Percentiles rank a stretch among this genome's conserved stretches.
These are phyloP conservation scores for Nyctalus aviator DNA, from an alignment of 2,797 vertebrate species.

Conservation along the genomic window DNA sequence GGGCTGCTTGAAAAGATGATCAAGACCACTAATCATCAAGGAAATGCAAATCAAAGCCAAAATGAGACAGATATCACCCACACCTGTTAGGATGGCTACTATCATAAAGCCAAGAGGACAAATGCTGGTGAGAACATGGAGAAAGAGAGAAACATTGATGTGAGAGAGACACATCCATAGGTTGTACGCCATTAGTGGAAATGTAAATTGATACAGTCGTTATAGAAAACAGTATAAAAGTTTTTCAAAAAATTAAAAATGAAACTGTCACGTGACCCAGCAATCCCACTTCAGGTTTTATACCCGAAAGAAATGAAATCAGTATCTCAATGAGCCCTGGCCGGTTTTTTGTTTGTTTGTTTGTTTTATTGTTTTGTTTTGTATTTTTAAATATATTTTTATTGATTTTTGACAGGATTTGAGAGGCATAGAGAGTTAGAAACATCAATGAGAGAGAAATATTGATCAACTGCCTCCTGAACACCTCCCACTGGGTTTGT, in stretches of 20 bases:
- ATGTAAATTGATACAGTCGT: background rate
- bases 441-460: no score
- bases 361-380: no score
- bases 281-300: background rate
- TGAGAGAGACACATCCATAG: no score
- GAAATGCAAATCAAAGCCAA: background rate
- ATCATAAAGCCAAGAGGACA: background rate
- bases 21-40: background rate
- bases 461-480: no score
- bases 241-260: background rate
- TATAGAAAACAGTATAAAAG: background rate
- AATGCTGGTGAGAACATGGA: background rate
- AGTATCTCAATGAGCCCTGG: background rate
- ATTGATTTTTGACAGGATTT: no score
- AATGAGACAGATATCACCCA: background rate
- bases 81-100: background rate
- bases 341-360: no score
- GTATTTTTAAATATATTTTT: no score
- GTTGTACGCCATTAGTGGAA: background rate
- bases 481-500: no score
- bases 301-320: background rate
- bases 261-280: background rate
- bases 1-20: background rate
- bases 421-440: no score
- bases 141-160: no score